phyloP scores from a whole-genome alignment of 2,888 invertebrate genomes.

The Aplocera efformata region DNA sequence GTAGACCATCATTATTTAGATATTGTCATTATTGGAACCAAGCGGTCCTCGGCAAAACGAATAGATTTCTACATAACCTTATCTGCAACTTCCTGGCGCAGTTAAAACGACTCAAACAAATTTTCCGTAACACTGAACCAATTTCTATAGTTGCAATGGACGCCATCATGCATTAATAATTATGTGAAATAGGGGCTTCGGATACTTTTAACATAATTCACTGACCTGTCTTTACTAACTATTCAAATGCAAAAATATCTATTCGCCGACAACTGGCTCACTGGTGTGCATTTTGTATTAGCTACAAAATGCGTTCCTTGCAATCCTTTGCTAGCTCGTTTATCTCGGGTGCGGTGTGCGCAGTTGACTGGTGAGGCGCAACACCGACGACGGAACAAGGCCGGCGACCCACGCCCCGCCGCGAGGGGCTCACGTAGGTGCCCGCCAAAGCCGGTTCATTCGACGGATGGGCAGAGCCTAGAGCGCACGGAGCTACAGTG shows the following conservation, averaged over 20 bases:
- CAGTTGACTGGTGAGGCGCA: constrained; percentile 21
- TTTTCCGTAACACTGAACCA: constrained; percentile 10
- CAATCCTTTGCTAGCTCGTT: constrained; percentile 47
- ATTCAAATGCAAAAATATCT: constrained; percentile 32
- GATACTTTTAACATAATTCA: constrained; percentile 38
- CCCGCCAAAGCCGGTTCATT: constrained; percentile 37
- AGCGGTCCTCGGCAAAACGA: too few species aligned
- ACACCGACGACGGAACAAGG: constrained; percentile 27
- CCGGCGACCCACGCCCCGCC: constrained; percentile 54
- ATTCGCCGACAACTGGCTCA: constrained; percentile 43
- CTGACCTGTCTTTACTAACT: constrained; percentile 51
- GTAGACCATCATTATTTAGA: too few species aligned
- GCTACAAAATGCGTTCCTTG: constrained; percentile 36
- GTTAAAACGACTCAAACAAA: too few species aligned
- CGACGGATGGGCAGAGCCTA: constrained; percentile 35
- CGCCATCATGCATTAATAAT: constrained; percentile 29
- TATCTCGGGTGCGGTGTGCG: constrained; percentile 48
- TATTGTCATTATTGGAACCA: too few species aligned
- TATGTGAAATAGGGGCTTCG: constrained; percentile 10
- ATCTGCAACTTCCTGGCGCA: too few species aligned
- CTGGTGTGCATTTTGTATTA: constrained; percentile 43
- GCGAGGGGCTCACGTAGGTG: constrained; percentile 25
- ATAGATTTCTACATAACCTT: too few species aligned
- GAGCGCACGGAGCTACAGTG: constrained; percentile 11
- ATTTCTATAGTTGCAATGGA: constrained; percentile 17